These are phyloP conservation scores for Vanacampus margaritifer DNA, from an alignment of 2,113 vertebrate species.

Conservation along the genomic window DNA sequence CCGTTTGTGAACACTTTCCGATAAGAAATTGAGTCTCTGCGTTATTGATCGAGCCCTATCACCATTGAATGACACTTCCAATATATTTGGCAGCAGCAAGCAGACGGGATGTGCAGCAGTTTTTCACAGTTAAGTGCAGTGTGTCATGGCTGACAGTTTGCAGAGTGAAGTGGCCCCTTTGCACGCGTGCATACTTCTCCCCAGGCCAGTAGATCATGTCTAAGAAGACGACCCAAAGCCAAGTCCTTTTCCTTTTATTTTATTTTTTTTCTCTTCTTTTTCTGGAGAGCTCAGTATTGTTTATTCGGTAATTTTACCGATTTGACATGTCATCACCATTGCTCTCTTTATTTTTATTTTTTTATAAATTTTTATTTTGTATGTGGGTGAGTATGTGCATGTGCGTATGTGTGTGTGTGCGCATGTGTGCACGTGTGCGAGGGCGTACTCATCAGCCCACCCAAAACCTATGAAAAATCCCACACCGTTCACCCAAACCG, in stretches of 20 bases:
- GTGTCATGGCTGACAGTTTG: conserved; percentile 36
- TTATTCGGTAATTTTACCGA: no score
- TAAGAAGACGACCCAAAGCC: conserved; percentile 44
- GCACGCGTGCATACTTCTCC: conserved; percentile 16
- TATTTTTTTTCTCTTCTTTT: no score
- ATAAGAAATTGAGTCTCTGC: not conserved
- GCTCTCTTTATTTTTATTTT: no score
- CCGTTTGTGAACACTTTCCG: not conserved
- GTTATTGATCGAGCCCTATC: conserved; percentile 18
- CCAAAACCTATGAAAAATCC: no score
- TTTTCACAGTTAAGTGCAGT: conserved; percentile 26
- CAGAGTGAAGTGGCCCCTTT: conserved; percentile 23
- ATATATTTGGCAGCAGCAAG: conserved; percentile 37
- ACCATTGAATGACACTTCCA: conserved; percentile 28
- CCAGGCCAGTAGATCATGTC: conserved; percentile 20
- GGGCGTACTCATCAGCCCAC: no score
- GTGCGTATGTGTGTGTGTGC: no score
- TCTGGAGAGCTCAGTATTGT: no score
- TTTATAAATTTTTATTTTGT: no score
- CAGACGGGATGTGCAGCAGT: conserved; percentile 21
- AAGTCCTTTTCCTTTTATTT: conserved; percentile 34
- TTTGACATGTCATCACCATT: no score
- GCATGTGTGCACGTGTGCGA: no score
- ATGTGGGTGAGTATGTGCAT: no score
- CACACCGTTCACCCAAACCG: no score